These are phyloP conservation scores for Cichlasoma orientale DNA, from an alignment of 2,797 vertebrate species.

Conservation along the genomic window DNA sequence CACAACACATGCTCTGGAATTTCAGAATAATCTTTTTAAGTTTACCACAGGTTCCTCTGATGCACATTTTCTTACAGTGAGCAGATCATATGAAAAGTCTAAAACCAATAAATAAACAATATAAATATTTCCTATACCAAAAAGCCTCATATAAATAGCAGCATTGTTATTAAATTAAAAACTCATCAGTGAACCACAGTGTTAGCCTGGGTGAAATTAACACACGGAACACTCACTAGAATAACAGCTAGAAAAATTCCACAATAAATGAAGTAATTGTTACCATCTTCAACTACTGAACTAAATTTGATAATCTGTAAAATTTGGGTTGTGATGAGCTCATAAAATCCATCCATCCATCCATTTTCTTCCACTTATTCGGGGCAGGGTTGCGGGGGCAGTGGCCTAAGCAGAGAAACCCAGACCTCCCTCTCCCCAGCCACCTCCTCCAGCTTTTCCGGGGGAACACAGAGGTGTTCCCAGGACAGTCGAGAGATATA, in stretches of 20 bases:
- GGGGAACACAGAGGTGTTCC: too few species aligned
- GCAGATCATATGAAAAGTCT: too few species aligned
- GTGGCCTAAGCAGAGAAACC: too few species aligned
- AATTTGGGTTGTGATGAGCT: not conserved
- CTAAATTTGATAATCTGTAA: not conserved
- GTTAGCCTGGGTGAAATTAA: not conserved
- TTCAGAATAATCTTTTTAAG: not conserved
- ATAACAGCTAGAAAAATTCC: not conserved
- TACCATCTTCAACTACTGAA: not conserved
- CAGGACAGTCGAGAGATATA: too few species aligned
- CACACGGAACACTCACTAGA: not conserved
- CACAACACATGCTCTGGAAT: constrained; percentile 4
- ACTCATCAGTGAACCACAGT: not conserved
- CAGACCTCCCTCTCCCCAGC: too few species aligned
- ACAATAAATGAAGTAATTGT: not conserved
- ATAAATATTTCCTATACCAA: not conserved
- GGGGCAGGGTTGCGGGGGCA: too few species aligned
- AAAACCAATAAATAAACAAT: not conserved
- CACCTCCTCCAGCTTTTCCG: too few species aligned
- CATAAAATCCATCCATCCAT: too few species aligned
- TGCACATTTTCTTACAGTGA: not conserved
- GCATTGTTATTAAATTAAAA: not conserved
- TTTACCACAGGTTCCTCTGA: not conserved
- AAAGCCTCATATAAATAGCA: not conserved
- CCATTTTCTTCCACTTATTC: too few species aligned